Conservation (phyloP, 30 jellyfish, hydroid and myxozoan genomes). For the Chironex yamaguchii region DNA sequence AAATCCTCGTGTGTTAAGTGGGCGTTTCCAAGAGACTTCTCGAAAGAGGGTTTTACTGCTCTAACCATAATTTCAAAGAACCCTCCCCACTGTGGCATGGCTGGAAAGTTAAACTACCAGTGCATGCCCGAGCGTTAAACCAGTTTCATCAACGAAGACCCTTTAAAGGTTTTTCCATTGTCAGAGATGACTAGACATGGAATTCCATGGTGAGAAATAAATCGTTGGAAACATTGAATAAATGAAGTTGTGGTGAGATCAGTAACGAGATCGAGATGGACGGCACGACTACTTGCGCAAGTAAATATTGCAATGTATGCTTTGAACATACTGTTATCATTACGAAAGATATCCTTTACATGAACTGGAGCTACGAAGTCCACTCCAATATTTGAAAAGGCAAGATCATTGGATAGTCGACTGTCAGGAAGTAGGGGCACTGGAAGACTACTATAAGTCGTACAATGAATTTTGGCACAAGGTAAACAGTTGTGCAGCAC, state of each 20-base stretch:
- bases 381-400: slow-evolving; percentile 46
- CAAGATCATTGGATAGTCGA: slow-evolving; percentile 36
- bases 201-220: slow-evolving; percentile 34
- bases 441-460: slow-evolving; percentile 25
- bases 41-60: no score
- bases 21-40: no score
- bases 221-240: slow-evolving; percentile 22
- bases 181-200: slow-evolving; percentile 13
- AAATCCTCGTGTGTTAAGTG: no score
- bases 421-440: slow-evolving; percentile 63
- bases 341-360: slow-evolving; percentile 23
- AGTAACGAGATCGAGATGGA: slow-evolving; percentile 27
- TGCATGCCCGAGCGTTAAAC: not conserved
- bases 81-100: slow-evolving; percentile 54
- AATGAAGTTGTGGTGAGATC: not conserved
- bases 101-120: slow-evolving; percentile 47
- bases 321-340: not conserved
- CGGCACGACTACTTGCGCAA: slow-evolving; percentile 37
- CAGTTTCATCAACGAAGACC: not conserved
- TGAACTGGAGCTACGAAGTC: slow-evolving; percentile 53
- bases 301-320: slow-evolving; percentile 45
- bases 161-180: slow-evolving; percentile 43
- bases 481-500: slow-evolving; percentile 4
- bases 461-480: slow-evolving; percentile 17
- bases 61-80: slow-evolving; percentile 4